These are phyloP conservation scores for Subacronicta megacephala DNA, from an alignment of 2,888 invertebrate genomes.

Conservation along the genomic window DNA sequence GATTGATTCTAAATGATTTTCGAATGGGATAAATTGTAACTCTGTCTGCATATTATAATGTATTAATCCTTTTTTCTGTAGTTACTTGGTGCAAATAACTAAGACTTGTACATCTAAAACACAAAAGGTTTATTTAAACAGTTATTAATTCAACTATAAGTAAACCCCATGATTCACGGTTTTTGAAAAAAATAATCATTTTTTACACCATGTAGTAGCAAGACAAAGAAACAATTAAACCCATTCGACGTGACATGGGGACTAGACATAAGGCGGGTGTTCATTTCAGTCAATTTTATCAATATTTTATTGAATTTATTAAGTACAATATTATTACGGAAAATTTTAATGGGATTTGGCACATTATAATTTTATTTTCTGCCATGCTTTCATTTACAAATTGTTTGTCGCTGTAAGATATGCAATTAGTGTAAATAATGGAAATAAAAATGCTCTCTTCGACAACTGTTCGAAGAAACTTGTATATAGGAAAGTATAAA, in stretches of 20 bases:
- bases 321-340: constrained; percentile 42
- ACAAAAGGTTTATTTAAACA: too few relatives aligned
- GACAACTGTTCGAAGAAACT: too few relatives aligned
- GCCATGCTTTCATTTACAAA: constrained; percentile 22
- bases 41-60: too few relatives aligned
- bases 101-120: too few relatives aligned
- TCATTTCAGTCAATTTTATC: constrained; percentile 61
- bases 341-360: constrained; percentile 65
- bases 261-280: constrained; percentile 67
- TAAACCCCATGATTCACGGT: too few relatives aligned
- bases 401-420: constrained; percentile 1
- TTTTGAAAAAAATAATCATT: neutral
- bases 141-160: too few relatives aligned
- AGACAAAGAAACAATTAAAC: constrained; percentile 31
- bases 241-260: constrained; percentile 38
- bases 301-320: constrained; percentile 34
- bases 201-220: neutral
- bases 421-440: neutral
- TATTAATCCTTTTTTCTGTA: too few relatives aligned
- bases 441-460: too few relatives aligned
- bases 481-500: too few relatives aligned
- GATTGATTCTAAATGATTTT: constrained; percentile 25
- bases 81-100: too few relatives aligned
- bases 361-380: constrained; percentile 44
- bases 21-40: constrained; percentile 18